A percentile compares a stretch with the other conserved stretches of the same genome.
phyloP scores from a whole-genome alignment of 1,140 invertebrate genomes.

The Brachionus asplanchnoidis region DNA sequence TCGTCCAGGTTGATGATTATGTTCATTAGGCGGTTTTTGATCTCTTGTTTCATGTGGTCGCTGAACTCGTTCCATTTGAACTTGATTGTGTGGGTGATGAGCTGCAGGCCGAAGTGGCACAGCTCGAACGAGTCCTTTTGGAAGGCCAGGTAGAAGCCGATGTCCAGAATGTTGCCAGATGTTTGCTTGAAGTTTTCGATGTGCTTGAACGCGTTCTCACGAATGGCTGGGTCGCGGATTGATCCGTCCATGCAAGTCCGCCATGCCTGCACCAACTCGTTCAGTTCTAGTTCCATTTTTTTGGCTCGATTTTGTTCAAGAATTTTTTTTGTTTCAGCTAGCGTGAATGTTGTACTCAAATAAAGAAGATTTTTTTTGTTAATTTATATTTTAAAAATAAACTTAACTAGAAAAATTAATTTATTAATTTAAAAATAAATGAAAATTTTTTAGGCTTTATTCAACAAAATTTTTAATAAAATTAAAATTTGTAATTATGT shows the following conservation, averaged over 20 bases:
- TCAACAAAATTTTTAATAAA: background rate
- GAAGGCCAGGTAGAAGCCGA: slow-evolving; percentile 8
- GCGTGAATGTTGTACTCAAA: background rate
- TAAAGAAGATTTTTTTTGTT: background rate
- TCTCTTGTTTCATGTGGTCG: slow-evolving; percentile 3
- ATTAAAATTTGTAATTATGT: no score
- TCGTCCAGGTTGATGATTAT: slow-evolving; percentile 7
- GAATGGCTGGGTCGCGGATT: background rate
- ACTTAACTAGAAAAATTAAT: background rate
- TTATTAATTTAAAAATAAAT: background rate
- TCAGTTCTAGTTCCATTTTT: slow-evolving; percentile 34
- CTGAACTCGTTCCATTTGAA: slow-evolving; percentile 37
- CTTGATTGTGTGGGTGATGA: slow-evolving; percentile 22
- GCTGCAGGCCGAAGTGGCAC: slow-evolving; percentile 26
- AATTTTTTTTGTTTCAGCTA: background rate
- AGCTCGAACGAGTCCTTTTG: slow-evolving; percentile 35
- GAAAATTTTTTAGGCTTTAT: background rate
- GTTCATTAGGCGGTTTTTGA: slow-evolving; percentile 1
- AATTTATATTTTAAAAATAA: background rate
- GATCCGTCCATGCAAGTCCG: background rate
- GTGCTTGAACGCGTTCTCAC: slow-evolving; percentile 29
- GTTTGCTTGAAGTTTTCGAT: slow-evolving; percentile 37
- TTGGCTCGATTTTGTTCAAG: background rate
- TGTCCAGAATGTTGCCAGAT: slow-evolving; percentile 13
- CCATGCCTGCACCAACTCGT: slow-evolving; percentile 32